Conservation (phyloP, 1,140 invertebrate species). For the Neotoxoptera formosana region DNA sequence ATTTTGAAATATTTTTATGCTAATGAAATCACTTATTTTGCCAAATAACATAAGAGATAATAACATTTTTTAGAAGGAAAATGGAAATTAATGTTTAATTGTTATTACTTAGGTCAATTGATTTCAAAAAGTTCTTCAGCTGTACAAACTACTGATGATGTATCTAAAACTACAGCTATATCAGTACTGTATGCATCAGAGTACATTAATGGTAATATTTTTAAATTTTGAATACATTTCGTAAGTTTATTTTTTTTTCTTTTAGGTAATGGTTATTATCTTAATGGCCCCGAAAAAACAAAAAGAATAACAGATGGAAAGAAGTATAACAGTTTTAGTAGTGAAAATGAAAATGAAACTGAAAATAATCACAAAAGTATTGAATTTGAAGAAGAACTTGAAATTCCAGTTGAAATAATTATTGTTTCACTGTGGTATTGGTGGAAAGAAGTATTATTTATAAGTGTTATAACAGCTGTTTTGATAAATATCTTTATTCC, state of each 20-base stretch:
- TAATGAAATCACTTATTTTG: too few relatives aligned
- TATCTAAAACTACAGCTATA: constrained; percentile 67
- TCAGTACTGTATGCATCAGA: constrained; percentile 75
- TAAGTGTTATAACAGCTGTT: constrained; percentile 73
- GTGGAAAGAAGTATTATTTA: constrained; percentile 80
- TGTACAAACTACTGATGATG: constrained; percentile 42
- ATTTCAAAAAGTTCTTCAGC: constrained; percentile 43
- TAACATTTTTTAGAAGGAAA: too few relatives aligned
- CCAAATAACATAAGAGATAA: too few relatives aligned
- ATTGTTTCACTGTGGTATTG: constrained; percentile 80
- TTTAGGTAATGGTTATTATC: constrained; percentile 46
- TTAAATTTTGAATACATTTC: not conserved
- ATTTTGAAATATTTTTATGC: too few relatives aligned
- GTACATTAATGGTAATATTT: constrained; percentile 71
- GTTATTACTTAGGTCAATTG: constrained; percentile 33
- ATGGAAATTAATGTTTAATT: not conserved
- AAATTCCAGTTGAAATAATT: constrained; percentile 69
- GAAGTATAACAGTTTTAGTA: not conserved
- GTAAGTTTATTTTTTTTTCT: not conserved
- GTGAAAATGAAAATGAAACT: constrained; percentile 37
- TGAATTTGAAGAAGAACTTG: constrained; percentile 34
- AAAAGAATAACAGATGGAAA: constrained; percentile 36
- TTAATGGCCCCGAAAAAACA: constrained; percentile 23
- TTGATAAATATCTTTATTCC: constrained; percentile 70
- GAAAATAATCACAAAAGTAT: constrained; percentile 17